Evolutionary conservation across 2,888 invertebrate species (phyloP), one percentile per base, ranked within the genome.

Genomic region (Ceramica pisi): DNA sequence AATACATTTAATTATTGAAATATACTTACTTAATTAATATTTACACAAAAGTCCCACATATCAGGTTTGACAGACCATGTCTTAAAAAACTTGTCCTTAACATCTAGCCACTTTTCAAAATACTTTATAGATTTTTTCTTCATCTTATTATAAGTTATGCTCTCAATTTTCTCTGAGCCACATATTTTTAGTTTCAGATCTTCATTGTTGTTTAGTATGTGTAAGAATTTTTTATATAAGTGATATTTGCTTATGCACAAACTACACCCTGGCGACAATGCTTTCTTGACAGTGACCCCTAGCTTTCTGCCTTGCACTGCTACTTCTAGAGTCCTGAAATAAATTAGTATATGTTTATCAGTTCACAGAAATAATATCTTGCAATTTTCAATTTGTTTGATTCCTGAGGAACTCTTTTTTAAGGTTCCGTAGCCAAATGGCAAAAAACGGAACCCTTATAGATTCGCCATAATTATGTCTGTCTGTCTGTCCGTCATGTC

Each of bases 251-350:
- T 96, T 53, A 97, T 94, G 64, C 94, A 90, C 70, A 97, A 90
- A 50, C 94, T 94, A 60, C 91, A 94, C 19, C 89, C 94, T 23
- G 92, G 91, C 31, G 87, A 89, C 63, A 91, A 89, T 38, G 92
- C 87, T 73, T 94, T 95, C 87, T 97, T 98, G 89, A 97, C 98
- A 0, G 98, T 98, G 1, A 97, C 94, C 7, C 99, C 99, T 90
- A 98, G 97, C 78, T 97, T 98, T 86, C 96, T 97, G 7, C 99
- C 99, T 88, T 97, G 97, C 0, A 98, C 97, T 26, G 97, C 96
- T 41, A 98, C 97, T 94, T 98, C 98, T 57, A 95, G 90, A 46
- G 96, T 86, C 66, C 98, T 98, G 88, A 75, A 96, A 77, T 35
- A 78, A n/a, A 59, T 53, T n/a, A n/a, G n/a, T n/a, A n/a, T n/a